Conservation (phyloP, 1,140 invertebrate genomes). For the Argopecten irradians region DNA sequence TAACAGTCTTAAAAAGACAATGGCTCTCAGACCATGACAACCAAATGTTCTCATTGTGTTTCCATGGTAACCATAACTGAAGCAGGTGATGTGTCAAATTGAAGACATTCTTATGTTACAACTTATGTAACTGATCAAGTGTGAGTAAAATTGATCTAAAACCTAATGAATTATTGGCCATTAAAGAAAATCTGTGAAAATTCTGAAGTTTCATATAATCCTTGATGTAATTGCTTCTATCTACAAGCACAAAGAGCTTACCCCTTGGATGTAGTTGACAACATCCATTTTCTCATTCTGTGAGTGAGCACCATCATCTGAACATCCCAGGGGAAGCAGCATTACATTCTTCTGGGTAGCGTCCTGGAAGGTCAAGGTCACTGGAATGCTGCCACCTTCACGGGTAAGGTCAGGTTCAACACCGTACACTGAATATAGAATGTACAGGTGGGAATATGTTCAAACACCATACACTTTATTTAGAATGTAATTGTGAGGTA, state of each 20-base stretch:
- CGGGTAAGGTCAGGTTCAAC: slow-evolving; percentile 95
- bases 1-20: background rate
- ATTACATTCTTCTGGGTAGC: slow-evolving; percentile 94
- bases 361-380: slow-evolving; percentile 89
- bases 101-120: background rate
- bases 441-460: too few species aligned
- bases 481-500: too few species aligned
- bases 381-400: slow-evolving; percentile 97
- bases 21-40: background rate
- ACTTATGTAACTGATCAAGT: background rate
- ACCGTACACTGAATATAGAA: slow-evolving; percentile 84
- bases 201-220: background rate
- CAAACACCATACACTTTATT: too few species aligned
- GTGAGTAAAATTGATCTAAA: background rate
- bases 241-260: slow-evolving; percentile 73
- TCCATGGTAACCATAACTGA: background rate
- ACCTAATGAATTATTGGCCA: background rate
- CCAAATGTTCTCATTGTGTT: background rate
- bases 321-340: slow-evolving; percentile 88
- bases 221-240: background rate
- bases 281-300: slow-evolving; percentile 98
- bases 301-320: slow-evolving; percentile 98
- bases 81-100: background rate
- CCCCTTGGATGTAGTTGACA: slow-evolving; percentile 95
- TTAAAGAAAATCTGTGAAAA: background rate